Evolutionary conservation across 2,113 vertebrate species (phyloP).

Genomic region (Chloebia gouldiae): DNA sequence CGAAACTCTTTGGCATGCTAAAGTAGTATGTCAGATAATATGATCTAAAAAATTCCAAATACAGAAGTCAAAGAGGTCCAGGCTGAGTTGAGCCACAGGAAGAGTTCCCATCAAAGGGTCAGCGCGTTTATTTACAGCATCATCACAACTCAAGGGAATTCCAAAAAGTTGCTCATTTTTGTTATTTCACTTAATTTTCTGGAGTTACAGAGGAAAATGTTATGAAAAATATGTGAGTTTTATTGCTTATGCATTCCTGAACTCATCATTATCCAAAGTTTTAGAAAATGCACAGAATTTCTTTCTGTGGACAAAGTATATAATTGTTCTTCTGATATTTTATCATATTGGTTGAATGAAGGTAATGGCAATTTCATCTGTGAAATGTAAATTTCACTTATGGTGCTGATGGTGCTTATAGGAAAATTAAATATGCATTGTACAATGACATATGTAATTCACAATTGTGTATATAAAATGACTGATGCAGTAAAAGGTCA

Average conservation of each 20-base stretch:
- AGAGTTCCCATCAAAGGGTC: neutral
- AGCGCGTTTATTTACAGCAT: neutral
- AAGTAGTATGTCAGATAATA: neutral
- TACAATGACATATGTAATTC: constrained; percentile 10
- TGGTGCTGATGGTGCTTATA: neutral
- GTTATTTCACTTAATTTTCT: constrained; percentile 2
- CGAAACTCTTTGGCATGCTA: neutral
- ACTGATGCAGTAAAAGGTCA: neutral
- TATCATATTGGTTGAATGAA: constrained; percentile 11
- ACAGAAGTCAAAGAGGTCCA: neutral
- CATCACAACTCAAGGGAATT: constrained; percentile 12
- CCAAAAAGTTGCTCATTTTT: constrained; percentile 14
- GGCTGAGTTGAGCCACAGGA: neutral
- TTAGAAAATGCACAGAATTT: constrained; percentile 27
- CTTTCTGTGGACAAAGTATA: neutral
- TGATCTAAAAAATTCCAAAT: constrained; percentile 19
- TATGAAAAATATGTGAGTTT: constrained; percentile 31
- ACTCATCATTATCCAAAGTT: neutral
- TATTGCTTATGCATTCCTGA: neutral
- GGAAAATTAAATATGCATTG: constrained; percentile 32
- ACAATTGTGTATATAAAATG: constrained; percentile 3
- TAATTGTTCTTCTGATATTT: constrained; percentile 53
- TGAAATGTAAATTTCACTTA: constrained; percentile 27
- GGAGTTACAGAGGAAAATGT: neutral
- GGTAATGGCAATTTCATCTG: constrained; percentile 2